These are phyloP conservation scores for Antennarius maculatus DNA, from an alignment of 2,797 vertebrate genomes.

Conservation along the genomic window DNA sequence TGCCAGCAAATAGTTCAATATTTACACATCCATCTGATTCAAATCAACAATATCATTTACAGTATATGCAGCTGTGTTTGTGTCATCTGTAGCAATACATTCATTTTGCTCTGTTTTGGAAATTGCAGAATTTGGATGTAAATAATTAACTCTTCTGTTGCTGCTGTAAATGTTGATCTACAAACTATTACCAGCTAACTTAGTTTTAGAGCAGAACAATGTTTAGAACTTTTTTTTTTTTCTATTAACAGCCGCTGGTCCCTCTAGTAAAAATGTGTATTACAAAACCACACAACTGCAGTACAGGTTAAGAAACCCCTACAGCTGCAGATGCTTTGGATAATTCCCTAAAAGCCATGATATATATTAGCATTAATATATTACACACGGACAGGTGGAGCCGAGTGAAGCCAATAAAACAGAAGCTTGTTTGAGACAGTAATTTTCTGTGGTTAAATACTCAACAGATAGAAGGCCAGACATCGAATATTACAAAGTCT, in stretches of 20 bases:
- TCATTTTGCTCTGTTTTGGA: neutral
- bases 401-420: too few species aligned
- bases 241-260: neutral
- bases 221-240: slow-evolving; percentile 1
- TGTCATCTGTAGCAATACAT: neutral
- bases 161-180: neutral
- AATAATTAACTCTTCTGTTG: neutral
- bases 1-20: neutral
- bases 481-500: neutral
- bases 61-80: neutral
- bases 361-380: too few species aligned
- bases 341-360: too few species aligned
- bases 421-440: too few species aligned
- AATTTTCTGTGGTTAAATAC: too few species aligned
- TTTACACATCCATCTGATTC: neutral
- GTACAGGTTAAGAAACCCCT: too few species aligned
- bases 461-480: too few species aligned
- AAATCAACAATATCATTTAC: neutral
- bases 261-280: neutral
- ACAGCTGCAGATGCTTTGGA: too few species aligned
- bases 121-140: neutral
- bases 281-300: slow-evolving; percentile 27
- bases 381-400: too few species aligned
- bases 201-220: neutral
- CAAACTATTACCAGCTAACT: neutral